Evolutionary conservation across 2,797 vertebrate species (phyloP), one percentile per base, ranked within the genome.

Genomic region (Gadopsis marmoratus): DNA sequence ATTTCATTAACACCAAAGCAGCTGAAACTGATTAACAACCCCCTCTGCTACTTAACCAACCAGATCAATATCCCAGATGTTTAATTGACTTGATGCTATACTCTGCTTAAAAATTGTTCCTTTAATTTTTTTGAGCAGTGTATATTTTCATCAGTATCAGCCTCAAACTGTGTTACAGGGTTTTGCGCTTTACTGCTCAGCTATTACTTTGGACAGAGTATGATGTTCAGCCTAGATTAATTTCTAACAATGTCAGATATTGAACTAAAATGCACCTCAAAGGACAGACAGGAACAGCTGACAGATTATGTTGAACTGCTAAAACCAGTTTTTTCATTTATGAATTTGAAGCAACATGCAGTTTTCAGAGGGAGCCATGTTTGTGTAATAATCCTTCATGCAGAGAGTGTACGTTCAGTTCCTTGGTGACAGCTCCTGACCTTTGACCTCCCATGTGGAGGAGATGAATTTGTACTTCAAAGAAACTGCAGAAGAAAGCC

Each of bases 401-500:
- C 12, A n/a, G 41, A 51, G 64, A 14, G 16, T 2, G 10, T 54
- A 19, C 19, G 26, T 50, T 61, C n/a, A 54, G 31, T 13, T 50
- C 53, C 51, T 19, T 54, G 53, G 61, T 66, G 60, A 56, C 70
- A 55, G 61, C 39, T 53, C 4, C 45, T 41, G 62, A 79, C 53
- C 69, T 78, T 63, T 82, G 61, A 82, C 71, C 39, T 55, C 29
- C 51, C 53, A 17, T 55, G 63, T 48, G 37, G 47, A 58, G 65
- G 51, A 29, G 63, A 77, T 66, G 21, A 29, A 79, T 74, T 71
- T 68, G 29, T 64, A 50, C 74, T 74, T 41, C 37, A 82, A 71
- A 82, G 58, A 71, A 17, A 17, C 8, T 69, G 53, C 48, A 70
- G 43, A 39, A 23, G 35, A 83, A 77, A 86, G 54, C 73, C 65